phyloP scores from a whole-genome alignment of 2,888 invertebrate genomes.

The Amiota mariae region DNA sequence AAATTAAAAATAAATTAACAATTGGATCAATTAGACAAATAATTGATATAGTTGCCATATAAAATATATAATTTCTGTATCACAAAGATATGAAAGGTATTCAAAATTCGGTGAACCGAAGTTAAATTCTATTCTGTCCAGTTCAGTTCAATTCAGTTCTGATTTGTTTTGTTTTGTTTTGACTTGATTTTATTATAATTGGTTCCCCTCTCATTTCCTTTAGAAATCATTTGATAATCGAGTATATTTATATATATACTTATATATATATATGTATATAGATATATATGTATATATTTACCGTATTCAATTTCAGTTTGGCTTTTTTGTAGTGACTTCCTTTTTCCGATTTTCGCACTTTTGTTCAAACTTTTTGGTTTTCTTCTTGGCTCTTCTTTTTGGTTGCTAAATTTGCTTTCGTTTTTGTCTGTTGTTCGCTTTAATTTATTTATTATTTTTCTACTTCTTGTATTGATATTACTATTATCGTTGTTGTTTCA shows the following conservation, averaged over 20 bases:
- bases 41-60: too few relatives aligned
- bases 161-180: constrained; percentile 16
- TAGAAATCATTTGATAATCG: too few relatives aligned
- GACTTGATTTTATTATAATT: background rate
- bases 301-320: constrained; percentile 5
- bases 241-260: background rate
- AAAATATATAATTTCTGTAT: too few relatives aligned
- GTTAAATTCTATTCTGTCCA: constrained; percentile 3
- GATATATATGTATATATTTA: background rate
- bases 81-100: too few relatives aligned
- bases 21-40: too few relatives aligned
- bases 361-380: background rate
- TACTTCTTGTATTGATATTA: background rate
- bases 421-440: background rate
- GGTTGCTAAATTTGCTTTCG: background rate
- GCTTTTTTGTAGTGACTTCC: background rate
- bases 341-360: background rate
- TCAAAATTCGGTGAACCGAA: too few relatives aligned
- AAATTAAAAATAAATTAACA: too few relatives aligned
- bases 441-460: background rate
- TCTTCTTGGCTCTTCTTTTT: background rate
- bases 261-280: background rate
- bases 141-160: too few relatives aligned
- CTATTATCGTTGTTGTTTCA: background rate
- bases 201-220: background rate